These are phyloP conservation scores for Musca vetustissima DNA, from an alignment of 1,140 invertebrate species.

Conservation along the genomic window DNA sequence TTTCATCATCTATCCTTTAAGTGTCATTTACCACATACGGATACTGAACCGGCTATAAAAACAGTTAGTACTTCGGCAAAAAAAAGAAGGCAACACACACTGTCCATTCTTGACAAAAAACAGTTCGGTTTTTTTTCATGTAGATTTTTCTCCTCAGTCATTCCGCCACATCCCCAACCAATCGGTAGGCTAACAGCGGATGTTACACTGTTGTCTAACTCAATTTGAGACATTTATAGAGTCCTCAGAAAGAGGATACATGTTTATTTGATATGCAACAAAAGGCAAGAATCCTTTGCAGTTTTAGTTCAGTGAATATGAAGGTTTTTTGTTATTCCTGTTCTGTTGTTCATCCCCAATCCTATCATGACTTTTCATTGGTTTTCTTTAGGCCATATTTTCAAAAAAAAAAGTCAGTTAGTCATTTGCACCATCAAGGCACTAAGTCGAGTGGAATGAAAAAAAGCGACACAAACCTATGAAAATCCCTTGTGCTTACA, in stretches of 20 bases:
- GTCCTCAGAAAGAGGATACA: slow-evolving; percentile 4
- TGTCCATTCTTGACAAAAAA: too few relatives aligned
- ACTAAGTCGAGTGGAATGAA: neutral
- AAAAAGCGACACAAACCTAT: neutral
- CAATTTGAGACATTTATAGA: slow-evolving; percentile 19
- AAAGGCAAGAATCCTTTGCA: neutral
- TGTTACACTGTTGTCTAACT: slow-evolving; percentile 7
- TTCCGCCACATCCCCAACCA: too few relatives aligned
- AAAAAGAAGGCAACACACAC: too few relatives aligned
- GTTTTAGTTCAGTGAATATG: slow-evolving; percentile 4
- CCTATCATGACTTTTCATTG: neutral
- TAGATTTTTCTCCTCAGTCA: too few relatives aligned
- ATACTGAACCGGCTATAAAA: too few relatives aligned
- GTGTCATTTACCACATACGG: slow-evolving; percentile 8
- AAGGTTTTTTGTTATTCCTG: too few relatives aligned
- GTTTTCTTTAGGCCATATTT: slow-evolving; percentile 20
- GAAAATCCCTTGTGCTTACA: neutral
- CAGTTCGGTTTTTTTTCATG: too few relatives aligned
- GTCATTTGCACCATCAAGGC: slow-evolving; percentile 7
- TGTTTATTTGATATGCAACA: slow-evolving; percentile 15
- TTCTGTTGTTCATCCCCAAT: too few relatives aligned
- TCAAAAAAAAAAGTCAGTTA: slow-evolving; percentile 16
- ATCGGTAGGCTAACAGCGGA: too few relatives aligned
- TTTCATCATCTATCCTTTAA: slow-evolving; percentile 8
- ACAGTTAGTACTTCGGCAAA: too few relatives aligned